These are phyloP conservation scores for Dipus sagitta DNA, from an alignment of 2,797 vertebrate species.

Conservation along the genomic window DNA sequence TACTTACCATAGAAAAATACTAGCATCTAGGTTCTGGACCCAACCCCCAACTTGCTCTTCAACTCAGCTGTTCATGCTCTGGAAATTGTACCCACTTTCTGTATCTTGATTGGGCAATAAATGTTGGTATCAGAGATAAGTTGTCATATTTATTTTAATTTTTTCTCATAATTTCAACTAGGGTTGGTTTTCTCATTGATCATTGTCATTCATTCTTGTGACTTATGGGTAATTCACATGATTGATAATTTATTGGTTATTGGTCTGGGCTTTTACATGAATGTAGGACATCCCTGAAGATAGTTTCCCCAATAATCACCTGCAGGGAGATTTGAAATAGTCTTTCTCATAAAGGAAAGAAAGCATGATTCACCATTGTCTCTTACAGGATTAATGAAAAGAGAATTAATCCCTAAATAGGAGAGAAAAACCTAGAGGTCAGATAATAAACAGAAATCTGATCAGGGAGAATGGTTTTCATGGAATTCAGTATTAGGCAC, in stretches of 20 bases:
- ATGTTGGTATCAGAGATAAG: not conserved
- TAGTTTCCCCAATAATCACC: not conserved
- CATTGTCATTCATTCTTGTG: not conserved
- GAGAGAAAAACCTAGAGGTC: not conserved
- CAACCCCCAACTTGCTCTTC: not conserved
- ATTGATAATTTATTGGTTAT: not conserved
- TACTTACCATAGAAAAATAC: not conserved
- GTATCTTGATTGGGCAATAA: not conserved
- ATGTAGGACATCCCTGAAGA: not conserved
- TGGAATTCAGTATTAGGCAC: not conserved
- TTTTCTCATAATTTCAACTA: not conserved
- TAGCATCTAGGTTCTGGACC: not conserved
- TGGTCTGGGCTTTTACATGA: not conserved
- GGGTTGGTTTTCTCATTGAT: not conserved
- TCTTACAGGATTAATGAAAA: not conserved
- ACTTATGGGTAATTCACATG: not conserved
- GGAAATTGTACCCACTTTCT: not conserved
- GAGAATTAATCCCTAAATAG: not conserved
- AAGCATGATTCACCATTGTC: not conserved
- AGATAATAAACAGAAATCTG: not conserved
- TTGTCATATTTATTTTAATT: not conserved
- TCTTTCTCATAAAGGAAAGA: not conserved
- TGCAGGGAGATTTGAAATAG: not conserved
- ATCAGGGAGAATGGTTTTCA: not conserved
- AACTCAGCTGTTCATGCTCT: not conserved